These are phyloP conservation scores for Drosophila longiperda DNA, from an alignment of 2,888 invertebrate genomes.

Conservation along the genomic window DNA sequence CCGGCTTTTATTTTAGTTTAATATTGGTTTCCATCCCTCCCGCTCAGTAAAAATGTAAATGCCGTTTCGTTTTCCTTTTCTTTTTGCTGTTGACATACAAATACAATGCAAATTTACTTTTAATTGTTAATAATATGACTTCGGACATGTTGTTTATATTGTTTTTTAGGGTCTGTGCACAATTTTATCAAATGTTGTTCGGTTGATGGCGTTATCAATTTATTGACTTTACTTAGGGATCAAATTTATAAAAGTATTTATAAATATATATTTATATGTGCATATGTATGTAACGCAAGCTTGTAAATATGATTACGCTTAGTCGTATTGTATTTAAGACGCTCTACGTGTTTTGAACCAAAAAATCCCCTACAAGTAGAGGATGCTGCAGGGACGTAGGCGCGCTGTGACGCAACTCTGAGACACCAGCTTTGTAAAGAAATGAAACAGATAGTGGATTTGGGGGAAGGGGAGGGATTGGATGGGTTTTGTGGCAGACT, in stretches of 20 bases:
- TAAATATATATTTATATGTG: slow-evolving; percentile 20
- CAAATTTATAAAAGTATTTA: slow-evolving; percentile 37
- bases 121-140: slow-evolving; percentile 49
- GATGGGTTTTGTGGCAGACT: slow-evolving; percentile 1
- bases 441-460: slow-evolving; percentile 15
- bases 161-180: slow-evolving; percentile 26
- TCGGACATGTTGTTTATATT: slow-evolving; percentile 36
- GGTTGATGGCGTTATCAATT: slow-evolving; percentile 42
- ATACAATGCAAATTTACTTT: slow-evolving; percentile 79
- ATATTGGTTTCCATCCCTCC: background rate
- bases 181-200: slow-evolving; percentile 31
- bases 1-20: slow-evolving; percentile 45
- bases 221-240: slow-evolving; percentile 44
- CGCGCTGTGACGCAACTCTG: slow-evolving; percentile 38
- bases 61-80: slow-evolving; percentile 68
- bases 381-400: slow-evolving; percentile 26
- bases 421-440: slow-evolving; percentile 58
- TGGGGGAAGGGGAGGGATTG: background rate
- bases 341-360: slow-evolving; percentile 30
- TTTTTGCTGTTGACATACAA: slow-evolving; percentile 81
- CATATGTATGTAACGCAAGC: slow-evolving; percentile 60
- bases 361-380: slow-evolving; percentile 17
- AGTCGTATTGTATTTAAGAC: slow-evolving; percentile 35
- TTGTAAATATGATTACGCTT: slow-evolving; percentile 42
- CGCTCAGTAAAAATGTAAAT: slow-evolving; percentile 23